Base-by-base conservation (phyloP, 2,113 vertebrate genomes). In the Myrmophylax atrothorax region DNA sequence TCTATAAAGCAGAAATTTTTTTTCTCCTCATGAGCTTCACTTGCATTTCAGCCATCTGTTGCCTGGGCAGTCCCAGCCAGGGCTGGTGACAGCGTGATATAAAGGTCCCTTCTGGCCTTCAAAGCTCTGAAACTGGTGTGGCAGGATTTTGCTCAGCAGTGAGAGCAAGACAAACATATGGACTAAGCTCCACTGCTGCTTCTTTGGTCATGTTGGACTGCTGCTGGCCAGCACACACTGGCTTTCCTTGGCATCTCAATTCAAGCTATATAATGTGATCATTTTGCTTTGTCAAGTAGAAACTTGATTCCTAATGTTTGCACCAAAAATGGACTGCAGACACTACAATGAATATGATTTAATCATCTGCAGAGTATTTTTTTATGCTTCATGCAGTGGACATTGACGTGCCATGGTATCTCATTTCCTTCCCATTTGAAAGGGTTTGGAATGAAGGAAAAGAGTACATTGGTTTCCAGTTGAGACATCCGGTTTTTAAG, bases 11-110 rank as follows among this genome's bases (percentile, higher is more conserved):
- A 82, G 52, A 82, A 4, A 1, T 87, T 94, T 87, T 56, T 90
- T 93, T 90, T 49, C 18, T 92, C 40, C 62, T 89, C 66, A 91
- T 94, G 84, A 89, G 81, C 74, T 95, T 87, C 1, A 10, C 84
- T 92, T 87, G 49, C 69, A 87, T 93, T 93, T 93, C 83, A 84
- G 93, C 92, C 92, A 94, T 95, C 92, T 96, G 95, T 96, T 97
- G 96, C 90, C 92, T 2, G 1, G 79, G 83, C 79, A 96, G 88
- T 40, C 90, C 64, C 79, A 90, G 88, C 87, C 87, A 95, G 90
- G 42, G 64, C 76, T 89, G 53, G 25, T 86, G 90, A 78, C 0
- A 2, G 49, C 1, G 0, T 90, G 79, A 96, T 93, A 88, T 84
- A 94, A 90, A 86, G 82, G 83, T 93, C 93, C 94, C 94, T 96